Evolutionary conservation across 2,113 vertebrate genomes (phyloP), one percentile per base, ranked within the genome.

Genomic region (Paraplagusia blochii): DNA sequence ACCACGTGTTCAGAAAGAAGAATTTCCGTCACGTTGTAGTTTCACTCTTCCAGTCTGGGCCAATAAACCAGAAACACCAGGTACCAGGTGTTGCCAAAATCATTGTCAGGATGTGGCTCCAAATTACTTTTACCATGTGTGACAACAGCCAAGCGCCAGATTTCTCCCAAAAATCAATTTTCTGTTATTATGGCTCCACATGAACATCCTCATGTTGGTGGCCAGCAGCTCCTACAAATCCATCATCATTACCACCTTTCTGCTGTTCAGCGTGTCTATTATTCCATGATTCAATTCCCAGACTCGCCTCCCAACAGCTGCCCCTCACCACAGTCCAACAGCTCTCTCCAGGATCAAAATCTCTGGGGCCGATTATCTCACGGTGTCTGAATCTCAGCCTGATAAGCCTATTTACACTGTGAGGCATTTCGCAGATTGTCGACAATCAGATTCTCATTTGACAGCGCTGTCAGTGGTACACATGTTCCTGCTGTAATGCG

Each of bases 221-320:
- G 53, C 46, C 36, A 58, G 33, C 16, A 34, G 11, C 48, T 40
- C 40, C 35, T 16, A 1, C 15, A 50, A 52, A 54, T 1, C 29
- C 29, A 29, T 46, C 59, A 39, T 58, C 52, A 51, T 18, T 34
- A 46, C 42, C 59, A 40, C 1, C 14, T 10, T 72, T 44, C 15
- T 55, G 19, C 43, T 18, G 54, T 71, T 61, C 64, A 68, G 50
- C 11, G 22, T 54, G 7, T 59, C 45, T 42, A 49, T 63, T 51
- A 61, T 38, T 53, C 49, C 29, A 29, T 44, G 29, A 64, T 72
- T 50, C 1, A 39, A 34, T 62, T 78, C 74, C 80, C 80, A 69
- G 43, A 64, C 45, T 74, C 56, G 65, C 64, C 64, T 83, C 49
- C 67, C 64, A 71, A 62, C 77, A 83, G 73, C 80, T 82, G 82